phyloP scores from a whole-genome alignment of 2,888 invertebrate species.

The Epiblema foenella region DNA sequence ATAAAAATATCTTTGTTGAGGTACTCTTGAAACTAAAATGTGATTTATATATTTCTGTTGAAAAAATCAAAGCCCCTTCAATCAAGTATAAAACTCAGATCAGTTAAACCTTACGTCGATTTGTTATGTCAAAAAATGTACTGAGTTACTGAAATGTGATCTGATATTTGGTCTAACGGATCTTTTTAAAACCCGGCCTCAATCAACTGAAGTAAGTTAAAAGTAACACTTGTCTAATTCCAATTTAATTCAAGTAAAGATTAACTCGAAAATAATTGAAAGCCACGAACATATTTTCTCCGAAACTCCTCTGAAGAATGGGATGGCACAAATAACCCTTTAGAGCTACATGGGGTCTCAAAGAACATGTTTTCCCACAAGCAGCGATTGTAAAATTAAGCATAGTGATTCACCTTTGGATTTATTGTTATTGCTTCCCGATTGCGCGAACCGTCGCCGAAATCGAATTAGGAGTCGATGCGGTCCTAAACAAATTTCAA shows the following conservation, averaged over 20 bases:
- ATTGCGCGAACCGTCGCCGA: constrained; percentile 70
- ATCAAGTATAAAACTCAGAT: too few species aligned
- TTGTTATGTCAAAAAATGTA: too few species aligned
- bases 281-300: constrained; percentile 6
- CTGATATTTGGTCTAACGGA: too few species aligned
- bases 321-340: constrained; percentile 27
- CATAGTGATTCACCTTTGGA: constrained; percentile 66
- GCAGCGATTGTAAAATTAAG: constrained; percentile 59
- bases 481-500: constrained; percentile 84
- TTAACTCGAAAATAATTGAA: constrained; percentile 10
- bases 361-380: constrained; percentile 53
- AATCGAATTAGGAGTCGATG: constrained; percentile 77
- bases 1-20: too few species aligned
- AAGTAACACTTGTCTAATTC: neutral
- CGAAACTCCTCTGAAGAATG: constrained; percentile 2
- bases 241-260: neutral
- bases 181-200: too few species aligned
- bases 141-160: too few species aligned
- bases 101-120: too few species aligned
- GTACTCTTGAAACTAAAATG: neutral
- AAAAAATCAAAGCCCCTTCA: constrained; percentile 4
- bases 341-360: constrained; percentile 23
- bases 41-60: neutral
- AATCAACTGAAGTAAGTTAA: constrained; percentile 3
- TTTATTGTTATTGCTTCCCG: constrained; percentile 76